These are phyloP conservation scores for Piprites chloris DNA, from an alignment of 2,113 vertebrate species.

Conservation along the genomic window DNA sequence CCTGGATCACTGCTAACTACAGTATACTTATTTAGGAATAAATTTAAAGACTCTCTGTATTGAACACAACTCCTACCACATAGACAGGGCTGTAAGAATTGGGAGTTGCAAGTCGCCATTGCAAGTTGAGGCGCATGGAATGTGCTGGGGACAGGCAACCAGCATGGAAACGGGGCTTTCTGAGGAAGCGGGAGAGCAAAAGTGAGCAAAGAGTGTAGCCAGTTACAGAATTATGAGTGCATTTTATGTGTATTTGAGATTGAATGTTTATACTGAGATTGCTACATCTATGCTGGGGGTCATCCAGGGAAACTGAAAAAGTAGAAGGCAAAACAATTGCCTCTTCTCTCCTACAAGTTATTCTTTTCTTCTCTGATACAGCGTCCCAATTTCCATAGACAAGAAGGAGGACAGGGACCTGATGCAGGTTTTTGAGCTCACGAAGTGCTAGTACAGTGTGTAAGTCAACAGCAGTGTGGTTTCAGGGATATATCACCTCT, in stretches of 20 bases:
- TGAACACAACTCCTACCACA: neutral
- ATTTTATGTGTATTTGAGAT: neutral
- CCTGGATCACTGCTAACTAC: neutral
- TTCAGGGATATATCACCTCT: neutral
- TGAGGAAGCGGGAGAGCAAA: neutral
- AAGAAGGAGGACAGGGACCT: neutral
- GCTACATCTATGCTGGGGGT: neutral
- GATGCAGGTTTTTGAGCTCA: neutral
- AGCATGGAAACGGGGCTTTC: neutral
- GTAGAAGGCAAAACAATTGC: neutral
- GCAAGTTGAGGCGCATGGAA: neutral
- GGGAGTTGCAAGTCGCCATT: neutral
- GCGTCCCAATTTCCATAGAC: neutral
- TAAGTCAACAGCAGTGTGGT: neutral
- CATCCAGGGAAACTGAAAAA: neutral
- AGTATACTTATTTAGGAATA: neutral
- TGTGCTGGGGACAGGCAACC: neutral
- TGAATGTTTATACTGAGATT: neutral
- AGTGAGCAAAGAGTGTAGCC: neutral
- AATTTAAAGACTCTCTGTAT: neutral
- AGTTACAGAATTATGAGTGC: neutral
- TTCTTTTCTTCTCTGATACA: neutral
- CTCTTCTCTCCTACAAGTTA: neutral
- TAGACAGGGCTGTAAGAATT: neutral
- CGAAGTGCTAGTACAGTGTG: neutral